Percentiles rank a stretch among this genome's conserved stretches.
Evolutionary conservation across 2,797 vertebrate genomes (phyloP).

Genomic region (Acipenser ruthenus): DNA sequence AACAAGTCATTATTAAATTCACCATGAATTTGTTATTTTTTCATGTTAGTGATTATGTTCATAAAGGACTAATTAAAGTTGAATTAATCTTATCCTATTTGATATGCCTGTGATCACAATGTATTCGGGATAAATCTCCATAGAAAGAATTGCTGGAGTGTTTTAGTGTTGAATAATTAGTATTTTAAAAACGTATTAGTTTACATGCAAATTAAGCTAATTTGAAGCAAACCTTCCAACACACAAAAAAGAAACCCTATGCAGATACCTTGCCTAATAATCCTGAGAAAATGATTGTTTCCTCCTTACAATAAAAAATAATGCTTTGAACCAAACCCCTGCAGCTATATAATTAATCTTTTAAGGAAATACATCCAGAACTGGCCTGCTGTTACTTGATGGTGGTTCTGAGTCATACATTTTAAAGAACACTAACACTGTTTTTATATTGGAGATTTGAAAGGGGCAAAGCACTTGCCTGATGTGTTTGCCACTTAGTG

Average conservation of each 20-base stretch:
- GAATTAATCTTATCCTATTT: not conserved
- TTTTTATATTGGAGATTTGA: slow-evolving; percentile 25
- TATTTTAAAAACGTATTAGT: no score
- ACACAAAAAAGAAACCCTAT: no score
- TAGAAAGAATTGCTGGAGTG: not conserved
- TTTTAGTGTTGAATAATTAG: not conserved
- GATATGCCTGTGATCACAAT: not conserved
- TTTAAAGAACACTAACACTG: slow-evolving; percentile 39
- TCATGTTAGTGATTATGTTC: not conserved
- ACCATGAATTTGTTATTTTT: not conserved
- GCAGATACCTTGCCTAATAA: no score
- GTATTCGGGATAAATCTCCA: not conserved
- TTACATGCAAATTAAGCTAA: no score
- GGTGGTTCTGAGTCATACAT: slow-evolving; percentile 29
- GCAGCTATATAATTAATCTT: not conserved
- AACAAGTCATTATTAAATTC: not conserved
- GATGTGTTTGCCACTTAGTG: slow-evolving; percentile 23
- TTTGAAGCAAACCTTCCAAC: no score
- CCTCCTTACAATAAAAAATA: no score
- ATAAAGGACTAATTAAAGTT: slow-evolving; percentile 1
- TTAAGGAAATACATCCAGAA: not conserved
- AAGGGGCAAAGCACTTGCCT: slow-evolving; percentile 20
- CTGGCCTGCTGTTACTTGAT: not conserved
- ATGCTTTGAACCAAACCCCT: no score
- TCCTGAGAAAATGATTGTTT: no score